Conservation (phyloP, 2,888 invertebrate genomes). For the Epicampocera succincta region DNA sequence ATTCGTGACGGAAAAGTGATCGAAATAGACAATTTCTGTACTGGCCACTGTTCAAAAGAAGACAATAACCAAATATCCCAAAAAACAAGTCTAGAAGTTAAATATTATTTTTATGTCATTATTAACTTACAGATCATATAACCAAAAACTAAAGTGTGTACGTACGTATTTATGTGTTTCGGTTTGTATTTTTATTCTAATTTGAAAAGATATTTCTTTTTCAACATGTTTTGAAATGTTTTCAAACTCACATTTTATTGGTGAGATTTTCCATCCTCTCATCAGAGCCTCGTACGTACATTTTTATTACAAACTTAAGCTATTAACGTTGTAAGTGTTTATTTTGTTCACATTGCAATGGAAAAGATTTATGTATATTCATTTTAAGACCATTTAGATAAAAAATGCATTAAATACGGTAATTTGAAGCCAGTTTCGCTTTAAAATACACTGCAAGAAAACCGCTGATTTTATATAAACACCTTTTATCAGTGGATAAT, state of each 20-base stretch:
- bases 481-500: too few species aligned
- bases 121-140: too few species aligned
- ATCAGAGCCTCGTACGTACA: background rate
- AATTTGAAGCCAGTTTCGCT: constrained; percentile 1
- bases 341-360: constrained; percentile 22
- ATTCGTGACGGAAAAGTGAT: too few species aligned
- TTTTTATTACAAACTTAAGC: constrained; percentile 4
- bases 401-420: constrained; percentile 56
- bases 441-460: constrained; percentile 28
- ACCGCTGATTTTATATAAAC: background rate
- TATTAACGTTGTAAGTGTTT: constrained; percentile 11
- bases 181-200: too few species aligned
- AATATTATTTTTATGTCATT: too few species aligned
- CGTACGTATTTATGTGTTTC: too few species aligned
- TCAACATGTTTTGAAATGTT: background rate
- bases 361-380: constrained; percentile 64
- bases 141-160: too few species aligned
- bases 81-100: too few species aligned
- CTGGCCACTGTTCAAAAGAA: too few species aligned
- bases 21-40: too few species aligned
- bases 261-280: background rate
- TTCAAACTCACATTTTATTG: background rate
- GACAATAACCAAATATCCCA: too few species aligned
- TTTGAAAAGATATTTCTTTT: too few species aligned
- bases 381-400: constrained; percentile 67